Conservation (phyloP, 1,140 invertebrate genomes). For the Nylanderia fulva region DNA sequence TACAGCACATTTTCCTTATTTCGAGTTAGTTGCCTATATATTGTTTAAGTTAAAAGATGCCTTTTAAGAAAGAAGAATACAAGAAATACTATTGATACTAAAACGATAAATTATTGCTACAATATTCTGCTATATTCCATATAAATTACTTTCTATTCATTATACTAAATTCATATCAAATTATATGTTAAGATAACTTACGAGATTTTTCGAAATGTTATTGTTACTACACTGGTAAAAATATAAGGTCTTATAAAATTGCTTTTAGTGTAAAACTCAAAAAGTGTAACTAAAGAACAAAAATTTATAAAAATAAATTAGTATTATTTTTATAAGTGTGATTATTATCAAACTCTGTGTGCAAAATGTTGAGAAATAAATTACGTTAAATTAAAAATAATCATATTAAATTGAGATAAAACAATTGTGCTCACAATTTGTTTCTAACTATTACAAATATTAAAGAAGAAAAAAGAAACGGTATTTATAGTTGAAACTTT, state of each 20-base stretch:
- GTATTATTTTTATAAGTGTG: not conserved
- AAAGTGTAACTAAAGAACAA: slow-evolving; percentile 14
- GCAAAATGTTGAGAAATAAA: not conserved
- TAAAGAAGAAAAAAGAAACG: not conserved
- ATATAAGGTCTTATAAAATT: slow-evolving; percentile 29
- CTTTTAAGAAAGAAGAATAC: slow-evolving; percentile 25
- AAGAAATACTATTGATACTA: not conserved
- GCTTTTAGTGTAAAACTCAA: not conserved
- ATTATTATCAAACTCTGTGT: not conserved
- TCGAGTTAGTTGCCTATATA: slow-evolving; percentile 29
- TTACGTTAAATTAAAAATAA: not conserved
- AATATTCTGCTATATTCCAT: slow-evolving; percentile 11
- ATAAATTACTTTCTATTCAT: slow-evolving; percentile 28
- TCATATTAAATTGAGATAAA: not conserved
- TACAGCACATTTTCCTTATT: slow-evolving; percentile 48
- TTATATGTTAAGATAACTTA: not conserved
- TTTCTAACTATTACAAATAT: not conserved
- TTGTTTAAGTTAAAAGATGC: slow-evolving; percentile 27
- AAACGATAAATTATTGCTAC: slow-evolving; percentile 47
- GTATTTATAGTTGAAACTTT: slow-evolving; percentile 19
- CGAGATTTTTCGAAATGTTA: slow-evolving; percentile 14
- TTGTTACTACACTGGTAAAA: not conserved
- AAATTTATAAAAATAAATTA: slow-evolving; percentile 32
- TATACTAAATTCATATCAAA: slow-evolving; percentile 13
- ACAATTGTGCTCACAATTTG: not conserved